Percentiles rank a stretch among this genome's conserved stretches.
These are phyloP conservation scores for Drosophila affinis DNA, from an alignment of 2,888 invertebrate genomes.

Conservation along the genomic window DNA sequence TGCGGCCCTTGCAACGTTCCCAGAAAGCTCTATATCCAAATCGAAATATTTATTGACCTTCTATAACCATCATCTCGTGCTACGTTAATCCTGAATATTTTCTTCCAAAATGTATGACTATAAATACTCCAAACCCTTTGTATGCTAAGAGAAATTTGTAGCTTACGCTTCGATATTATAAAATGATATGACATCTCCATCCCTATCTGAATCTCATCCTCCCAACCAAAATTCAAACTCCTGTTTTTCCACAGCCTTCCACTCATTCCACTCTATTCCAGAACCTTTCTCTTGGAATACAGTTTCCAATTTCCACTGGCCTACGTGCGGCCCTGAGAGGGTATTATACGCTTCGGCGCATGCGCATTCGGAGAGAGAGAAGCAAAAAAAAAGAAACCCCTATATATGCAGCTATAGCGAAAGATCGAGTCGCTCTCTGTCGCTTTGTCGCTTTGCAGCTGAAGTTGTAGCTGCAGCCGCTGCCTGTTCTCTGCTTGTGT, in stretches of 20 bases:
- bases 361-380: slow-evolving; percentile 16
- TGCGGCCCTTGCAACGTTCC: no score
- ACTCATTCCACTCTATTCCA: slow-evolving; percentile 2
- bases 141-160: neutral
- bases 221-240: neutral
- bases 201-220: neutral
- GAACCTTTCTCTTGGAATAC: neutral
- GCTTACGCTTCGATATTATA: neutral
- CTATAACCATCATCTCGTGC: no score
- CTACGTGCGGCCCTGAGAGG: slow-evolving; percentile 33
- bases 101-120: neutral
- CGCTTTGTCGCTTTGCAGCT: slow-evolving; percentile 31
- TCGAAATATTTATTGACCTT: no score
- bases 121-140: neutral
- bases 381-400: slow-evolving; percentile 11
- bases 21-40: no score
- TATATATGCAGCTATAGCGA: slow-evolving; percentile 5
- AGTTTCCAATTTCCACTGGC: neutral
- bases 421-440: slow-evolving; percentile 60
- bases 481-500: slow-evolving; percentile 6
- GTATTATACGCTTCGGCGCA: slow-evolving; percentile 56
- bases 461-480: slow-evolving; percentile 7
- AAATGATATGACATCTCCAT: neutral
- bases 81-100: no score
- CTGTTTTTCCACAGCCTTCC: neutral